These are phyloP conservation scores for Gortyna flavago DNA, from an alignment of 2,888 invertebrate genomes.

Conservation along the genomic window DNA sequence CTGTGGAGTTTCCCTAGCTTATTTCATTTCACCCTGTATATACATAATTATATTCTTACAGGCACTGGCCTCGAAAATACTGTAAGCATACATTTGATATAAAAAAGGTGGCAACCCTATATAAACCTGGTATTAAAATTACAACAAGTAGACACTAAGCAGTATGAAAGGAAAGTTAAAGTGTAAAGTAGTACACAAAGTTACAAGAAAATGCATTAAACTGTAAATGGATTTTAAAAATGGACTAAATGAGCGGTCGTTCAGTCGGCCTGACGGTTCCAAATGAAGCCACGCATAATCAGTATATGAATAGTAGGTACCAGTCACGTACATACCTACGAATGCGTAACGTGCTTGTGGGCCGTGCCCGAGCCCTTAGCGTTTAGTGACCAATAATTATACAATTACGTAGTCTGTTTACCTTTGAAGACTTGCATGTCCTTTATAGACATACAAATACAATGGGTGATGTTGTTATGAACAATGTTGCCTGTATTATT, in stretches of 20 bases:
- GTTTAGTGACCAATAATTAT: neutral
- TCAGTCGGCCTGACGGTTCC: neutral
- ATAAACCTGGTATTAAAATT: neutral
- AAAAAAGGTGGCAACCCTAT: too few species aligned
- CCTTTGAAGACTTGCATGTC: neutral
- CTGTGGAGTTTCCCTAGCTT: too few species aligned
- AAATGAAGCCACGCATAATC: conserved; percentile 32
- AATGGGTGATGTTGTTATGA: neutral
- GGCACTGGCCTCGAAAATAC: too few species aligned
- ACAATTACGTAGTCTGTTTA: neutral
- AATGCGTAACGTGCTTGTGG: too few species aligned
- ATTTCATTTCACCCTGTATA: too few species aligned
- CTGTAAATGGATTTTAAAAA: neutral
- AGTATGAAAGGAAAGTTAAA: too few species aligned
- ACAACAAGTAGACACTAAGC: neutral
- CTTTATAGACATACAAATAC: neutral
- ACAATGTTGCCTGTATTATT: neutral
- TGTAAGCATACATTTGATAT: too few species aligned
- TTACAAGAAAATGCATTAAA: neutral
- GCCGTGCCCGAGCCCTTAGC: neutral
- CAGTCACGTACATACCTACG: neutral
- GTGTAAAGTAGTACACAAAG: neutral
- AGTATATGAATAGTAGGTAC: conserved; percentile 2
- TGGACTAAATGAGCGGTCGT: too few species aligned
- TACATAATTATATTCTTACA: too few species aligned